phyloP scores from a whole-genome alignment of 1,140 invertebrate species.

The Drosophila parvula region DNA sequence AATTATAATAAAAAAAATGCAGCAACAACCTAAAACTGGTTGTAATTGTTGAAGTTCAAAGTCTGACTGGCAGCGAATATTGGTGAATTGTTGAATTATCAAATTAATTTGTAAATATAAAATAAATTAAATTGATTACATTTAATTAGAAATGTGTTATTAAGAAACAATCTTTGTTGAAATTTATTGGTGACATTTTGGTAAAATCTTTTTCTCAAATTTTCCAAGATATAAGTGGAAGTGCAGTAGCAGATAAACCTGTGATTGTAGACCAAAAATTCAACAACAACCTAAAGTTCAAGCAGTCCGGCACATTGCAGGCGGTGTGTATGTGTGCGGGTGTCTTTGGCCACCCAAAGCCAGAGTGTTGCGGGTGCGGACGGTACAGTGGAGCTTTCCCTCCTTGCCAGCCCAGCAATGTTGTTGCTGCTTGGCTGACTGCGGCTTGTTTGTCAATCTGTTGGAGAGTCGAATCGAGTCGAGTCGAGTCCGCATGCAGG shows the following conservation, averaged over 20 bases:
- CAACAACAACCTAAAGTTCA: conserved; percentile 22
- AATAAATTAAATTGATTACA: too few relatives aligned
- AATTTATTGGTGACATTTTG: background rate
- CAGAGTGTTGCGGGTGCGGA: conserved; percentile 25
- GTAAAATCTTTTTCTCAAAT: background rate
- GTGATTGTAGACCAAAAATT: conserved; percentile 11
- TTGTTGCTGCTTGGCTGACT: conserved; percentile 75
- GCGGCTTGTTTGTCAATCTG: conserved; percentile 81
- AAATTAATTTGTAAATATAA: too few relatives aligned
- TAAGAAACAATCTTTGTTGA: background rate
- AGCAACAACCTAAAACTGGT: too few relatives aligned
- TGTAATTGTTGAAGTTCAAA: too few relatives aligned
- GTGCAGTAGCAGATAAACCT: conserved; percentile 8
- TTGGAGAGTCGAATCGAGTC: conserved; percentile 47
- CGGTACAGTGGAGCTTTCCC: conserved; percentile 48
- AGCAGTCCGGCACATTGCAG: conserved; percentile 4
- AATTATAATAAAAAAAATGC: too few relatives aligned
- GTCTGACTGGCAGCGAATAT: background rate
- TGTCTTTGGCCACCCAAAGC: conserved; percentile 1
- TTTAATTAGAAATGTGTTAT: too few relatives aligned
- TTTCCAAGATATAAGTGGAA: background rate
- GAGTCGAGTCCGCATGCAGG: conserved; percentile 40
- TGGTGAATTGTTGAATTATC: background rate
- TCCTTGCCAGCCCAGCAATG: conserved; percentile 25
- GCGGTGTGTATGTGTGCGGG: background rate